phyloP scores from a whole-genome alignment of 2,797 vertebrate species.

The Rhinogobio ventralis region DNA sequence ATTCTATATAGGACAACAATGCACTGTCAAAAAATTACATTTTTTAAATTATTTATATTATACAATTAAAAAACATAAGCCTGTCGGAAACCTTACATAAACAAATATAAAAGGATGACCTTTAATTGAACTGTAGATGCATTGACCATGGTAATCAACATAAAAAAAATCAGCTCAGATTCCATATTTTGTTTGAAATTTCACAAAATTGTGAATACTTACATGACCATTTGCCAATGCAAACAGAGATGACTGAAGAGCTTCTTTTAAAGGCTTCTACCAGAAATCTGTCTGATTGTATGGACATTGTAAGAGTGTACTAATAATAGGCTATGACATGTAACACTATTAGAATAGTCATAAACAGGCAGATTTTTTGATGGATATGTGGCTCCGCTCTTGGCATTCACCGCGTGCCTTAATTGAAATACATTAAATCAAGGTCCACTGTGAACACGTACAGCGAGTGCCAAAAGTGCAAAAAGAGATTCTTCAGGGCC shows the following conservation, averaged over 20 bases:
- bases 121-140: neutral
- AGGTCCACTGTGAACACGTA: slow-evolving; percentile 99
- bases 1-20: neutral
- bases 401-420: slow-evolving; percentile 97
- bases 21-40: neutral
- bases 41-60: neutral
- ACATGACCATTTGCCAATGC: neutral
- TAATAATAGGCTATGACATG: neutral
- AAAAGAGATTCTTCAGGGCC: neutral
- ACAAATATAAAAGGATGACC: neutral
- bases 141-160: neutral
- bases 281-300: neutral
- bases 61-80: neutral
- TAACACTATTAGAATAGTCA: neutral
- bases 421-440: slow-evolving; percentile 95
- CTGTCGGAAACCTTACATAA: neutral
- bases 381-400: slow-evolving; percentile 73
- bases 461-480: slow-evolving; percentile 71
- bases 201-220: neutral
- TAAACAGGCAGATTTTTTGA: neutral
- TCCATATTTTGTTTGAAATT: neutral
- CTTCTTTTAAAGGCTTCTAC: neutral
- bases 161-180: neutral
- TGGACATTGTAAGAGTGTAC: neutral
- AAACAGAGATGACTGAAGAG: neutral